phyloP scores from a whole-genome alignment of 1,140 invertebrate species.

The Frieseomelitta varia region DNA sequence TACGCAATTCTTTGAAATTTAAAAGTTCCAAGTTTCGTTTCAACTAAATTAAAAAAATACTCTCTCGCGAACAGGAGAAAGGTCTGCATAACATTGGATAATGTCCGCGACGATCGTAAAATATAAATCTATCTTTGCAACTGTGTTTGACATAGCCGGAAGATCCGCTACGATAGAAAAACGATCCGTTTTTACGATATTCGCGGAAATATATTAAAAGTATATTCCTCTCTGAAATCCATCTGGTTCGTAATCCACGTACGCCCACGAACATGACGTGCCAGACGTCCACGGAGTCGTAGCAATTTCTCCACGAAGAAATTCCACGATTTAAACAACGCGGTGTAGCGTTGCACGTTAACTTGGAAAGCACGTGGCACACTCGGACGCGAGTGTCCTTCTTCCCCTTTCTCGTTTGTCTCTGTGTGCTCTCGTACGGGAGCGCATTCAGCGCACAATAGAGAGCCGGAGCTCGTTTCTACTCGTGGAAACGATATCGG shows the following conservation, averaged over 20 bases:
- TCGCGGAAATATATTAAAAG: background rate
- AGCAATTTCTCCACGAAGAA: background rate
- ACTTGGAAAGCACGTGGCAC: background rate
- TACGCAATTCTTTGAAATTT: too few relatives aligned
- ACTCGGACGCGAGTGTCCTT: background rate
- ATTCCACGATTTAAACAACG: background rate
- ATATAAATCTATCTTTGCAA: background rate
- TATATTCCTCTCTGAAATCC: background rate
- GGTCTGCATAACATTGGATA: constrained; percentile 11
- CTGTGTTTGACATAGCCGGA: constrained; percentile 4
- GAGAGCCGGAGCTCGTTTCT: constrained; percentile 12
- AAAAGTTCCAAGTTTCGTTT: too few relatives aligned
- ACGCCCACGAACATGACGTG: too few relatives aligned
- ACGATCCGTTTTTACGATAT: too few relatives aligned
- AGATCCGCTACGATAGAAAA: constrained; percentile 17
- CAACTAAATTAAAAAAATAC: too few relatives aligned
- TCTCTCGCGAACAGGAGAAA: background rate
- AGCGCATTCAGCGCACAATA: constrained; percentile 25
- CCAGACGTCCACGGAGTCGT: background rate
- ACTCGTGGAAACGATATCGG: constrained; percentile 45
- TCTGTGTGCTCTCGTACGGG: background rate
- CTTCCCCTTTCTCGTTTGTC: background rate
- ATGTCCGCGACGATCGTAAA: constrained; percentile 36
- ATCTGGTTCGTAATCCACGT: background rate
- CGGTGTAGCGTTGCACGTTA: too few relatives aligned